Conservation (phyloP, 1,140 invertebrate species). For the Meteorus sp. region DNA sequence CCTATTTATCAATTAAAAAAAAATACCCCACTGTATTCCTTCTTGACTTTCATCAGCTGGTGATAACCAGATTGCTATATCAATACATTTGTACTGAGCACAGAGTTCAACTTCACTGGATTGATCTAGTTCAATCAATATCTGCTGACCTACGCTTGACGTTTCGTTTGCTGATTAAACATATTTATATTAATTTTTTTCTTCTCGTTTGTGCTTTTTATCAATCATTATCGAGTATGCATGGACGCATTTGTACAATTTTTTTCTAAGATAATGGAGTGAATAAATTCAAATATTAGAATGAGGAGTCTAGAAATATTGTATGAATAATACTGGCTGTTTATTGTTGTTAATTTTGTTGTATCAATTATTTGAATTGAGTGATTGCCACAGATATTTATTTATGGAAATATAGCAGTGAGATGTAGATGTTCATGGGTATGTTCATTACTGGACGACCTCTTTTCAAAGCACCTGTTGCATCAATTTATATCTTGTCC, state of each 20-base stretch:
- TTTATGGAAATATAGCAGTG: background rate
- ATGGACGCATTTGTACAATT: too few relatives aligned
- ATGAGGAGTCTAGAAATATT: too few relatives aligned
- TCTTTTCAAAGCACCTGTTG: conserved; percentile 6
- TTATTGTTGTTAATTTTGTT: too few relatives aligned
- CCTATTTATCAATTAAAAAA: conserved; percentile 50
- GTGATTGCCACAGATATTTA: background rate
- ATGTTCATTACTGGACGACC: too few relatives aligned
- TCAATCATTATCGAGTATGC: conserved; percentile 31
- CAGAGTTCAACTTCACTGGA: conserved; percentile 39
- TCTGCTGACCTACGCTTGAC: conserved; percentile 50
- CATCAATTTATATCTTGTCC: background rate
- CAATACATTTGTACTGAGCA: conserved; percentile 36
- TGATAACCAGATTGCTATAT: conserved; percentile 44
- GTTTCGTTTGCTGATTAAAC: conserved; percentile 30
- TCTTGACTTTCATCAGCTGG: conserved; percentile 38
- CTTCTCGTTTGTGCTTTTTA: conserved; percentile 6
- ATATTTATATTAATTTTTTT: conserved; percentile 25
- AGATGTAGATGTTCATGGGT: background rate
- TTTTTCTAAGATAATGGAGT: too few relatives aligned
- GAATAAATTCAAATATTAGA: too few relatives aligned
- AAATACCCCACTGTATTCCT: conserved; percentile 37
- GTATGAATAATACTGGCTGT: too few relatives aligned
- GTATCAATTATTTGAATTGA: background rate
- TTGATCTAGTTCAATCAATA: conserved; percentile 41